A percentile compares a stretch with the other conserved stretches of the same genome.
Conservation (phyloP, 2,797 vertebrate species). For the Chiloscyllium punctatum region DNA sequence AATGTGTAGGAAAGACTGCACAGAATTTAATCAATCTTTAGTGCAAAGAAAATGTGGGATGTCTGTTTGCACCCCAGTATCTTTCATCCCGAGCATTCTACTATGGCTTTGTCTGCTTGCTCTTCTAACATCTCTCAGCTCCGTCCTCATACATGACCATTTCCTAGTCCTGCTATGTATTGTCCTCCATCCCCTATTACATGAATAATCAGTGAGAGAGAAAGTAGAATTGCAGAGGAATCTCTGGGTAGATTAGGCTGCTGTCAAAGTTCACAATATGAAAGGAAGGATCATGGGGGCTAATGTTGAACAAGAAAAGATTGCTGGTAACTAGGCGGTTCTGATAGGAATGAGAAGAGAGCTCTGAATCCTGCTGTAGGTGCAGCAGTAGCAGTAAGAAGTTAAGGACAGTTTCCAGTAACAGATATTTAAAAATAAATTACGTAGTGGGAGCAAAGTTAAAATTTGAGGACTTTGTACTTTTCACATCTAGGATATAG, state of each 20-base stretch:
- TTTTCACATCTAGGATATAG: background rate
- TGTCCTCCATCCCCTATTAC: background rate
- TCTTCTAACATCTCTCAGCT: background rate
- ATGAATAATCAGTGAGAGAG: background rate
- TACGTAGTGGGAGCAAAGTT: background rate
- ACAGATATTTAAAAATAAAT: background rate
- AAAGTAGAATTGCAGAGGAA: background rate
- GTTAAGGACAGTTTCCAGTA: background rate
- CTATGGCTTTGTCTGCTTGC: background rate
- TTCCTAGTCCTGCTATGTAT: background rate
- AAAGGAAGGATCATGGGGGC: background rate
- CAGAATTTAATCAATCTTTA: background rate
- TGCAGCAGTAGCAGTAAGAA: background rate
- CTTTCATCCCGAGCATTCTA: background rate
- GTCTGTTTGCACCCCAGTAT: background rate
- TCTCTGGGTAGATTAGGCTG: background rate
- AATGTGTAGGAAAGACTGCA: background rate
- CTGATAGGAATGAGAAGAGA: constrained; percentile 44
- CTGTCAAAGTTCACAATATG: background rate
- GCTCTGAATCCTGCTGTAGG: constrained; percentile 50
- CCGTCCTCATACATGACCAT: background rate
- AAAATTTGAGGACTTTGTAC: background rate
- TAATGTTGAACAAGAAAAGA: constrained; percentile 50
- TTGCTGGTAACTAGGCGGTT: constrained; percentile 44
- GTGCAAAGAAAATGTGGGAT: background rate